Evolutionary conservation across 2,888 invertebrate genomes (phyloP).

Genomic region (Chromoteleia sp.): DNA sequence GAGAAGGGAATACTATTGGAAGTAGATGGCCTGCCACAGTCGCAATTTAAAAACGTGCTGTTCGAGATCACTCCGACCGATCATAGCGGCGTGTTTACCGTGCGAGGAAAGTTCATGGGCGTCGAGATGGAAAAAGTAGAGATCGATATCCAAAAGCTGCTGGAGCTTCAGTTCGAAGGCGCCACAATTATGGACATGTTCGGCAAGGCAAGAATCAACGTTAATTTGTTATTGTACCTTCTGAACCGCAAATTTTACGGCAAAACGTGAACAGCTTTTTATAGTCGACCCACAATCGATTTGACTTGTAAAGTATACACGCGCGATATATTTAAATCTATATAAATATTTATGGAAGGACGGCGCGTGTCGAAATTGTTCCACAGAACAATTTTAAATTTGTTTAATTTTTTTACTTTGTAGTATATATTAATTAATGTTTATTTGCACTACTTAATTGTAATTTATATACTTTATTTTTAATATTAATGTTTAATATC

Average conservation of each 20-base stretch:
- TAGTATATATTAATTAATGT: slow-evolving; percentile 10
- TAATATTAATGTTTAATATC: background rate
- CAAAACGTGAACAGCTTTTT: slow-evolving; percentile 81
- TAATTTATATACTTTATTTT: slow-evolving; percentile 29
- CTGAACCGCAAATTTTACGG: slow-evolving; percentile 92
- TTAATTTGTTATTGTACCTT: slow-evolving; percentile 90
- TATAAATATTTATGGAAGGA: slow-evolving; percentile 29
- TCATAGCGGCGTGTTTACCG: slow-evolving; percentile 88
- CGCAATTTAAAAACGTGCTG: slow-evolving; percentile 90
- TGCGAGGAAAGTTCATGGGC: slow-evolving; percentile 91
- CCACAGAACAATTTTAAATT: slow-evolving; percentile 1
- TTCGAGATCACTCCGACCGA: slow-evolving; percentile 90
- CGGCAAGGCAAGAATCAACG: slow-evolving; percentile 91
- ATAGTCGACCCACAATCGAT: background rate
- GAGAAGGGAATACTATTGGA: slow-evolving; percentile 90
- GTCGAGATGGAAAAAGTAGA: slow-evolving; percentile 91
- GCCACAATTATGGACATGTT: slow-evolving; percentile 91
- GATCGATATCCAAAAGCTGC: slow-evolving; percentile 89
- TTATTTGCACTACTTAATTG: slow-evolving; percentile 8
- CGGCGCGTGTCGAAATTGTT: slow-evolving; percentile 1
- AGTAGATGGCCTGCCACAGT: slow-evolving; percentile 88
- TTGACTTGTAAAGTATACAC: slow-evolving; percentile 17
- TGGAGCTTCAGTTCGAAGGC: slow-evolving; percentile 92
- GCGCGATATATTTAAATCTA: slow-evolving; percentile 32
- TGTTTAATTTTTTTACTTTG: slow-evolving; percentile 6